Evolutionary conservation across 2,797 vertebrate species (phyloP).

Genomic region (Hypotaenidia philippensis): DNA sequence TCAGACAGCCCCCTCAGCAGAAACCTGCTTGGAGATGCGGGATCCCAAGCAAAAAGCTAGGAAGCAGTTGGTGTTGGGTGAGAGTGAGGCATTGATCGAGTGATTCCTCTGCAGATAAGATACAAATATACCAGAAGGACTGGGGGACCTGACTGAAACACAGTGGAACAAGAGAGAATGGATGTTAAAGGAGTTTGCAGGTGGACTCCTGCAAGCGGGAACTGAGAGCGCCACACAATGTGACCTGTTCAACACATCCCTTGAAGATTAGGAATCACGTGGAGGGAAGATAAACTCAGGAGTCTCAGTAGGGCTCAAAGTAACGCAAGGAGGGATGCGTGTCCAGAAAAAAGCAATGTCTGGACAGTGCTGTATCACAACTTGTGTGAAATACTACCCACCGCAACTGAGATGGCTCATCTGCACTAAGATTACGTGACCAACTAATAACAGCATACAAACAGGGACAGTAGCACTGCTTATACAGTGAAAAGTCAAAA

Average conservation of each 20-base stretch:
- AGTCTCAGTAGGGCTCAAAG: not conserved
- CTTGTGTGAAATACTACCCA: not conserved
- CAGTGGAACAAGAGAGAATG: not conserved
- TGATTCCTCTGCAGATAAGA: not conserved
- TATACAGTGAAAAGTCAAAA: not conserved
- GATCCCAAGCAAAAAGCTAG: not conserved
- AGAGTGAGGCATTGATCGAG: not conserved
- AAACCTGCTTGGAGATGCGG: not conserved
- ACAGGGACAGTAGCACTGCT: not conserved
- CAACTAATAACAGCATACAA: not conserved
- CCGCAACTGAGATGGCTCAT: not conserved
- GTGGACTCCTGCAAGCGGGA: not conserved
- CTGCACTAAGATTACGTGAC: not conserved
- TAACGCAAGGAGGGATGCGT: not conserved
- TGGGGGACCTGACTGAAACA: not conserved
- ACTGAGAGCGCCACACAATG: not conserved
- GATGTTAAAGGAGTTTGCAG: not conserved
- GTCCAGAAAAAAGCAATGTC: not conserved
- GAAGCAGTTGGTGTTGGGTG: not conserved
- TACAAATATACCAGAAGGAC: not conserved
- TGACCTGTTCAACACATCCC: not conserved
- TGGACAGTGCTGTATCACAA: not conserved
- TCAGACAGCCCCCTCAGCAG: not conserved
- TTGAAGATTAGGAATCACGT: not conserved
- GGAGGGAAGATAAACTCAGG: not conserved